Conservation (phyloP, 2,797 vertebrate species). For the Protosalanx chinensis region DNA sequence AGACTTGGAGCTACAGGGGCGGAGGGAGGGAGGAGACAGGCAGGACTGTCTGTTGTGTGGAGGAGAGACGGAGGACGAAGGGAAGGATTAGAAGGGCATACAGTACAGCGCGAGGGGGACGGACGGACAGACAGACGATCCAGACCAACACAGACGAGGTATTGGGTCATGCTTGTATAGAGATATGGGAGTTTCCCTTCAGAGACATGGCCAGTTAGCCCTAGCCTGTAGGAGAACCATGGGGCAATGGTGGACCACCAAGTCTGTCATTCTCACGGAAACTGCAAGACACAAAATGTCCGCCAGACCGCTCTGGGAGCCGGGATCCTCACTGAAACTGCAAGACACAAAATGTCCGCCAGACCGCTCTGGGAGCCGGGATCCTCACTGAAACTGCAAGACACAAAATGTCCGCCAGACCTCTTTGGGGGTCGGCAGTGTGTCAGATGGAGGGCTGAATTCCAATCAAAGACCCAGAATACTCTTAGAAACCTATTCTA, state of each 20-base stretch:
- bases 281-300: not conserved
- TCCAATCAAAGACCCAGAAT: no score
- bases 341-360: slow-evolving; percentile 9
- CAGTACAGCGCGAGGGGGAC: slow-evolving; percentile 31
- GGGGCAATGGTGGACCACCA: not conserved
- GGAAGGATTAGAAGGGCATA: no score
- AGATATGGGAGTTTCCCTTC: slow-evolving; percentile 18
- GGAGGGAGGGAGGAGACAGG: slow-evolving; percentile 17
- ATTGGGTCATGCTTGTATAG: slow-evolving; percentile 15
- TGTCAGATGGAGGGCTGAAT: no score
- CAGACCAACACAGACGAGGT: no score
- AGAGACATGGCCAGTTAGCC: not conserved
- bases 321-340: slow-evolving; percentile 26
- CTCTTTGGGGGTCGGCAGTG: slow-evolving; percentile 8
- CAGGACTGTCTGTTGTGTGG: slow-evolving; percentile 36
- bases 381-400: slow-evolving; percentile 22
- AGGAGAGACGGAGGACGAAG: slow-evolving; percentile 7
- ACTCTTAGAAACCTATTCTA: no score
- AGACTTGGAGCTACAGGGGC: slow-evolving; percentile 12
- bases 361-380: slow-evolving; percentile 34
- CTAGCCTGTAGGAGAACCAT: not conserved
- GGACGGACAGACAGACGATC: slow-evolving; percentile 12
- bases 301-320: slow-evolving; percentile 30
- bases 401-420: slow-evolving; percentile 14
- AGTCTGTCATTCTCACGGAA: not conserved